These are phyloP conservation scores for Thomomys bottae DNA, from an alignment of 2,113 vertebrate species.

Conservation along the genomic window DNA sequence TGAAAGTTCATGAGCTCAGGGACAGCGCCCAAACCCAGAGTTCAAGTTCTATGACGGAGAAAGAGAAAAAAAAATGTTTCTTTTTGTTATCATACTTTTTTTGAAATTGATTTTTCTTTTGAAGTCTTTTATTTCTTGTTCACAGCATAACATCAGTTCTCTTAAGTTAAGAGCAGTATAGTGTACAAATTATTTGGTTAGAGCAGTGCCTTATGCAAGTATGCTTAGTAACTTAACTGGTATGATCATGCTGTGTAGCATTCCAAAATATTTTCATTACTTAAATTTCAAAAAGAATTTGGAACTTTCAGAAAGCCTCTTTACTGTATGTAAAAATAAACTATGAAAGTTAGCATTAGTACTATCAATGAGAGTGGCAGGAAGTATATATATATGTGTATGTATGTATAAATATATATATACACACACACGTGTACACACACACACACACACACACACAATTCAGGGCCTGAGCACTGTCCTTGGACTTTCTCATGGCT, in stretches of 20 bases:
- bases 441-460: no score
- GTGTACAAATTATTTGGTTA: neutral
- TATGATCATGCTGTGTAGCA: conserved; percentile 33
- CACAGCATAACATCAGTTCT: conserved; percentile 41
- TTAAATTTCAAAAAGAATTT: conserved; percentile 46
- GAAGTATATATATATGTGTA: no score
- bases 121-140: conserved; percentile 5
- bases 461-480: no score
- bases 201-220: conserved; percentile 14
- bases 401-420: no score
- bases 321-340: conserved; percentile 53
- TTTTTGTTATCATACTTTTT: conserved; percentile 29
- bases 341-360: conserved; percentile 15
- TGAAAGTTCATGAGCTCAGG: no score
- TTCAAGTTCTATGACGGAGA: no score
- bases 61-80: no score
- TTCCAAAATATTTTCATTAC: conserved; percentile 16
- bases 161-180: conserved; percentile 8
- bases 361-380: neutral
- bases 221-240: neutral
- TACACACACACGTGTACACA: no score
- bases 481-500: no score
- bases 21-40: no score
- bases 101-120: conserved; percentile 45
- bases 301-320: conserved; percentile 32